Evolutionary conservation across 2,888 invertebrate species (phyloP).

Genomic region (Cyaniris semiargus): DNA sequence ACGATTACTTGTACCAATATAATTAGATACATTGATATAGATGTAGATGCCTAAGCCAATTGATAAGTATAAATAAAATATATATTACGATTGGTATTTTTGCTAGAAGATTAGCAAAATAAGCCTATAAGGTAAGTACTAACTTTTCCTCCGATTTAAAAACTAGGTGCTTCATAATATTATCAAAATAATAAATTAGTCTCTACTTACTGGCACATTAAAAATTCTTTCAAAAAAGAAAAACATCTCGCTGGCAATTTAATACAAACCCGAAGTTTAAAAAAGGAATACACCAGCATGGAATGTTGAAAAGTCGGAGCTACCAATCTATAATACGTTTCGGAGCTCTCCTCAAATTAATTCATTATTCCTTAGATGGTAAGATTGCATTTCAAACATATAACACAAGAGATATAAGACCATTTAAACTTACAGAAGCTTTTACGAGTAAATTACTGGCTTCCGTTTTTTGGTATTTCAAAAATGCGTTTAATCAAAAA

Average conservation of each 20-base stretch:
- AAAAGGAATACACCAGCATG: conserved; percentile 62
- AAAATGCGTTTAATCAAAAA: conserved; percentile 33
- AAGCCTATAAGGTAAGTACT: neutral
- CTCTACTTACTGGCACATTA: neutral
- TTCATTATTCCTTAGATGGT: conserved; percentile 49
- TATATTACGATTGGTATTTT: no score
- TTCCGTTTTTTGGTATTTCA: conserved; percentile 53
- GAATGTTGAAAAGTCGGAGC: conserved; percentile 73
- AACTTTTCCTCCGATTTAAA: neutral
- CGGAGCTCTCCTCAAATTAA: conserved; percentile 48
- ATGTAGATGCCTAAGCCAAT: no score
- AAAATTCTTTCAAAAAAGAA: conserved; percentile 42
- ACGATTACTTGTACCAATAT: no score
- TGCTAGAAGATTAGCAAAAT: neutral
- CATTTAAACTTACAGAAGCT: conserved; percentile 40
- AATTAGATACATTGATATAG: no score
- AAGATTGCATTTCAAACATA: conserved; percentile 50
- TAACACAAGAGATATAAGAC: conserved; percentile 37
- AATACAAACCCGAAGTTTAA: conserved; percentile 67
- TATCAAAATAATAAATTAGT: neutral
- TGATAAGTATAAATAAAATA: no score
- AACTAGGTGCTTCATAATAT: neutral
- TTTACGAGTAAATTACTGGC: conserved; percentile 43
- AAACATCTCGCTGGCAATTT: conserved; percentile 69
- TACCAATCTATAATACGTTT: conserved; percentile 71